Conservation (phyloP, 1,140 invertebrate species). For the Drosophila parabipectinata region DNA sequence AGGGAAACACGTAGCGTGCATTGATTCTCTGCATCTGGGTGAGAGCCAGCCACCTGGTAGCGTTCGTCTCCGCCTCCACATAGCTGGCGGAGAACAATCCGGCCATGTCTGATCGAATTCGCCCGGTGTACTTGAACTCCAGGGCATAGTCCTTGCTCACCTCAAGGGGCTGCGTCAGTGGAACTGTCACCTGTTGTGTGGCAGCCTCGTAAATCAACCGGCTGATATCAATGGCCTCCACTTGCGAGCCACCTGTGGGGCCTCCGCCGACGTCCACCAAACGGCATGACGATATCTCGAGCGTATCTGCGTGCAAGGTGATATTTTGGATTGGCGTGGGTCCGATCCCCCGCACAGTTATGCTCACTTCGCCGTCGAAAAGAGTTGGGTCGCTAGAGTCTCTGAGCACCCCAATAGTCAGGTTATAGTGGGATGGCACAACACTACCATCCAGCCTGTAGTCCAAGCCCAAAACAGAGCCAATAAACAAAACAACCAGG, state of each 20-base stretch:
- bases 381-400: slow-evolving; percentile 83
- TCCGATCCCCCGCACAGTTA: slow-evolving; percentile 81
- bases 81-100: slow-evolving; percentile 87
- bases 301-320: slow-evolving; percentile 86
- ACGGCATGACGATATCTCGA: slow-evolving; percentile 36
- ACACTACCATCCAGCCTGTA: slow-evolving; percentile 58
- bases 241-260: slow-evolving; percentile 4
- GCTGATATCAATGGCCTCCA: slow-evolving; percentile 29
- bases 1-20: slow-evolving; percentile 94
- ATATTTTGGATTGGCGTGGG: slow-evolving; percentile 83
- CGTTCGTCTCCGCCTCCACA: slow-evolving; percentile 69
- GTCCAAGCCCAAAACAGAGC: slow-evolving; percentile 8
- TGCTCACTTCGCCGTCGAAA: slow-evolving; percentile 87
- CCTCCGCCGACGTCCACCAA: slow-evolving; percentile 24
- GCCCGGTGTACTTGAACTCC: slow-evolving; percentile 82
- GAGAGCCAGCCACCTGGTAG: slow-evolving; percentile 85
- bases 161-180: slow-evolving; percentile 22
- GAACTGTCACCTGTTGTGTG: slow-evolving; percentile 62
- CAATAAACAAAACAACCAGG: slow-evolving; percentile 16
- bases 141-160: slow-evolving; percentile 35
- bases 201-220: slow-evolving; percentile 27
- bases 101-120: slow-evolving; percentile 84
- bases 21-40: slow-evolving; percentile 94
- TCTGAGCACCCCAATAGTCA: slow-evolving; percentile 86
- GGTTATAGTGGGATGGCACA: slow-evolving; percentile 87